Percentiles rank a stretch among this genome's conserved stretches.
Conservation (phyloP, 2,113 vertebrate species). For the Oryzias curvinotus region DNA sequence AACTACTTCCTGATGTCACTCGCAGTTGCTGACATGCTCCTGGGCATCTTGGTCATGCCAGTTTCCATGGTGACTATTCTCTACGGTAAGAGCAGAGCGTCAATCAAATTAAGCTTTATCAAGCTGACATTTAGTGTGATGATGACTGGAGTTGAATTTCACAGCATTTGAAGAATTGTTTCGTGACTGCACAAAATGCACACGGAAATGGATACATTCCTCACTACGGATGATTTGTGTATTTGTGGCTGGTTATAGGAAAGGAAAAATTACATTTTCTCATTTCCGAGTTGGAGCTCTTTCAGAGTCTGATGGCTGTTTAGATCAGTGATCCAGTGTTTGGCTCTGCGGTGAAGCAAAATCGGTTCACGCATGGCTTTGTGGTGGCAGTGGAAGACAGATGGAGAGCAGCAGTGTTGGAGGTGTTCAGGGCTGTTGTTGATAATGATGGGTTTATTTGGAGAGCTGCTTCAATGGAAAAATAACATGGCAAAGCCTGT, state of each 20-base stretch:
- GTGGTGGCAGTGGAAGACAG: conserved; percentile 2
- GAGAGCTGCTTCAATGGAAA: conserved; percentile 6
- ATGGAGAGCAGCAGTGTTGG: conserved; percentile 34
- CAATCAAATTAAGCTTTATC: conserved; percentile 3
- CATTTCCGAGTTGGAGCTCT: neutral
- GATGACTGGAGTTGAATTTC: conserved; percentile 6
- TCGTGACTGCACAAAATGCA: conserved; percentile 2
- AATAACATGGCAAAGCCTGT: conserved; percentile 2
- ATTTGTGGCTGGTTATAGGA: neutral
- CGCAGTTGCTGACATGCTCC: conserved; percentile 94
- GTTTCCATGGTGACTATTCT: conserved; percentile 95
- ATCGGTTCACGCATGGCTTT: neutral
- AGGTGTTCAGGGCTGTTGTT: conserved; percentile 31
- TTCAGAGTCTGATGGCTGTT: neutral
- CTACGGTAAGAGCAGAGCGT: conserved; percentile 83
- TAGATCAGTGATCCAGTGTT: neutral
- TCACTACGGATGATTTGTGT: neutral
- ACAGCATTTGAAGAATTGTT: neutral
- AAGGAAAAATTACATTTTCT: neutral
- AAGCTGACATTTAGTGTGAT: conserved; percentile 37
- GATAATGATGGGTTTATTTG: conserved; percentile 20
- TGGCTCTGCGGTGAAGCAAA: neutral
- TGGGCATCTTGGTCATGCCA: conserved; percentile 95
- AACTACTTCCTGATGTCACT: conserved; percentile 99
- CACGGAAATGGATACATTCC: conserved; percentile 2